phyloP scores from a whole-genome alignment of 2,113 vertebrate genomes.

The Miniopterus natalensis region DNA sequence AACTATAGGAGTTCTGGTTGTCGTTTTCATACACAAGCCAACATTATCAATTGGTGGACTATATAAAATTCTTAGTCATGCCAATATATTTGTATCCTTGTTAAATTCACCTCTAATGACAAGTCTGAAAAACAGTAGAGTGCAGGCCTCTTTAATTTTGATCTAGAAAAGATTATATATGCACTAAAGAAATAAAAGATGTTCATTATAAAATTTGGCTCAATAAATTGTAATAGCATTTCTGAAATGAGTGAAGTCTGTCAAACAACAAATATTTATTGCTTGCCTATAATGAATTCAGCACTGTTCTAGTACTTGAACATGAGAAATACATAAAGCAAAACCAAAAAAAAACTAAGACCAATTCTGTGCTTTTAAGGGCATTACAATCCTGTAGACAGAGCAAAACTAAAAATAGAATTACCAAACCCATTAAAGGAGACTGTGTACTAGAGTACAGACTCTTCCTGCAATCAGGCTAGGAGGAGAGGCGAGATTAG shows the following conservation, averaged over 20 bases:
- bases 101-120: neutral
- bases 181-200: neutral
- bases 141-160: neutral
- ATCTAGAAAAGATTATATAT: neutral
- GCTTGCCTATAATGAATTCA: neutral
- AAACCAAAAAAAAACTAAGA: neutral
- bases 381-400: neutral
- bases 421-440: neutral
- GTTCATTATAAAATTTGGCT: neutral
- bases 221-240: constrained; percentile 15
- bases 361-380: neutral
- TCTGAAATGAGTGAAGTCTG: neutral
- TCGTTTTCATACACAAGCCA: neutral
- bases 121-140: neutral
- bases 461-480: neutral
- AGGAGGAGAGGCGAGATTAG: neutral
- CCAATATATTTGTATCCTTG: neutral
- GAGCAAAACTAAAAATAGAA: neutral
- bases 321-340: neutral
- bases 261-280: neutral
- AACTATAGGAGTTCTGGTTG: neutral
- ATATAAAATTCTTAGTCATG: neutral
- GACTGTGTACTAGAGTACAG: neutral
- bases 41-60: neutral
- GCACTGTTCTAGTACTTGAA: neutral